Evolutionary conservation across 2,888 invertebrate genomes (phyloP).

Genomic region (Drosophila meridionalis): DNA sequence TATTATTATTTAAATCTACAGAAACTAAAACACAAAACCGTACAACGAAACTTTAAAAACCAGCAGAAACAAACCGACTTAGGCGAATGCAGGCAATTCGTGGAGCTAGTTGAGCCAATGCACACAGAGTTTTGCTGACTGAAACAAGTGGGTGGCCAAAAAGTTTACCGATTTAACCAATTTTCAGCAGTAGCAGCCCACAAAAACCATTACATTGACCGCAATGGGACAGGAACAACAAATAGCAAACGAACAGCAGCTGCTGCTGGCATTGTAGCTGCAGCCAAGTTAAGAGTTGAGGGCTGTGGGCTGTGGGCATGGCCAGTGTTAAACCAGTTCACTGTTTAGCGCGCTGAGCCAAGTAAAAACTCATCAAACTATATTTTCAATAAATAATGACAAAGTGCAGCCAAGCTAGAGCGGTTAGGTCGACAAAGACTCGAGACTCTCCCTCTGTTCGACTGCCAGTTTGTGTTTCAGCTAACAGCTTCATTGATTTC

Average conservation of each 20-base stretch:
- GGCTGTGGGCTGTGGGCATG: slow-evolving; percentile 18
- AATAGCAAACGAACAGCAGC: slow-evolving; percentile 48
- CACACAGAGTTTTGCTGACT: slow-evolving; percentile 38
- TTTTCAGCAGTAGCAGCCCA: slow-evolving; percentile 48
- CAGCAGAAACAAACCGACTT: slow-evolving; percentile 19
- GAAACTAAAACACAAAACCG: too few species aligned
- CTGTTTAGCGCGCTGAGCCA: slow-evolving; percentile 32
- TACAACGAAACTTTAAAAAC: background rate
- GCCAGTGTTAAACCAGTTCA: slow-evolving; percentile 44
- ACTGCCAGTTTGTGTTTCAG: slow-evolving; percentile 23
- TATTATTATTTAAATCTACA: background rate
- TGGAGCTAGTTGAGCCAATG: slow-evolving; percentile 26
- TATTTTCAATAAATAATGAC: slow-evolving; percentile 80
- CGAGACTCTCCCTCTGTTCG: slow-evolving; percentile 5
- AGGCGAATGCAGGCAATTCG: slow-evolving; percentile 27
- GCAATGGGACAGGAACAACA: slow-evolving; percentile 60
- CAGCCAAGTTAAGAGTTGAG: background rate
- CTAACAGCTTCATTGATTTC: slow-evolving; percentile 75
- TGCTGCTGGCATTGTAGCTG: slow-evolving; percentile 9
- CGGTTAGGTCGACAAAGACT: background rate
- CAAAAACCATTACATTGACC: slow-evolving; percentile 66
- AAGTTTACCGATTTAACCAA: slow-evolving; percentile 71
- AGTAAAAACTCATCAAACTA: slow-evolving; percentile 80
- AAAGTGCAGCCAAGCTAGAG: background rate
- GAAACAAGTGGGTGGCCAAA: slow-evolving; percentile 39